Percentiles rank a stretch among this genome's conserved stretches.
phyloP scores from a whole-genome alignment of 1,140 invertebrate genomes.

The Phenacoccus solenopsis region DNA sequence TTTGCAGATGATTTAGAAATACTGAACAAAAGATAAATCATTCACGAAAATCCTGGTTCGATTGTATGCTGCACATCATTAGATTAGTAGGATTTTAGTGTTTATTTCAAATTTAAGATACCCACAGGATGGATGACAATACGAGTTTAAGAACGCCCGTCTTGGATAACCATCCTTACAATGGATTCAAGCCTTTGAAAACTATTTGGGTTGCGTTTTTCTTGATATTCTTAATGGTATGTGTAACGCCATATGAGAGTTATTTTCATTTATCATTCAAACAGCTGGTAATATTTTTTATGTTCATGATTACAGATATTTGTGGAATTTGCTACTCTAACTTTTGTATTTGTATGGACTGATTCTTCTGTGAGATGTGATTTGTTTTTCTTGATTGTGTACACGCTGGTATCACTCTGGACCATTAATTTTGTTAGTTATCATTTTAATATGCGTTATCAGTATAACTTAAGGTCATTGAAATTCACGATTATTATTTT shows the following conservation, averaged over 20 bases:
- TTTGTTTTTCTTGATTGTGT: constrained; percentile 18
- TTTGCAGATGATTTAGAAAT: too few species aligned
- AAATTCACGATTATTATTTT: neutral
- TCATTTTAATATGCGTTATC: neutral
- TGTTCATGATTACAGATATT: constrained; percentile 5
- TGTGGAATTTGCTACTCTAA: neutral
- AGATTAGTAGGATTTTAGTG: too few species aligned
- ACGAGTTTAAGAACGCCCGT: neutral
- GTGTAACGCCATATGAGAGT: neutral
- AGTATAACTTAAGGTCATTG: neutral
- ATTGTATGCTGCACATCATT: too few species aligned
- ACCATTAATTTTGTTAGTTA: constrained; percentile 18
- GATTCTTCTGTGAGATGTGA: neutral
- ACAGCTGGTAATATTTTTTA: neutral
- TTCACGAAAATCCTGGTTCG: too few species aligned
- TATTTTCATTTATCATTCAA: neutral
- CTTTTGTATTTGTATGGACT: constrained; percentile 10
- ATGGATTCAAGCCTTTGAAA: neutral
- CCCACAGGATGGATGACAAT: neutral
- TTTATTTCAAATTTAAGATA: too few species aligned
- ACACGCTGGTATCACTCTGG: constrained; percentile 18
- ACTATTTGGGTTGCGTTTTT: neutral
- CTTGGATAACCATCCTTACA: neutral
- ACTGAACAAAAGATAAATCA: too few species aligned
- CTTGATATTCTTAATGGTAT: neutral